Base-by-base conservation (phyloP, 2,113 vertebrate genomes). In the Micronycteris hirsuta region DNA sequence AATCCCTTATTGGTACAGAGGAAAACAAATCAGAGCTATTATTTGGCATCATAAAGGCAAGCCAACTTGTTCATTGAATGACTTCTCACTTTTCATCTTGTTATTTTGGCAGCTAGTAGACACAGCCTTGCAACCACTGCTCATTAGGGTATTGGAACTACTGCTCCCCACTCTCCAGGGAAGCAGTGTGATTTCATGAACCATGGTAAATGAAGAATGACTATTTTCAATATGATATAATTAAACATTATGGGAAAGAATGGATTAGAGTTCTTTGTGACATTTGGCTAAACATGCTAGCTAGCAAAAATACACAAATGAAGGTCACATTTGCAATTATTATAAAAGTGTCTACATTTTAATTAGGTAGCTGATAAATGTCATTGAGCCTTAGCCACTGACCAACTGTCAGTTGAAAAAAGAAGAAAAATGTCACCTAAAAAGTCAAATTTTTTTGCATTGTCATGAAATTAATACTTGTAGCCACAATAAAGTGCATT, bases 291-390 rank as follows among this genome's bases (percentile, higher is more conserved):
- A 98, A 98, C 97, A 96, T 97, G 96, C 90, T 97, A 96, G 96
- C 95, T 97, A 93, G 20, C 96, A 98, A 97, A 98, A 98, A 98
- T 94, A 98, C 49, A 98, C 96, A 98, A 98, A 97, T 97, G 98
- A 99, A 99, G 98, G 98, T 99, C 98, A 99, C 97, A 99, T 99
- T 98, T 98, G 98, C 98, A 99, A 99, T 98, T 99, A 98, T 98
- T 99, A 98, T 98, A 97, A 98, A 96, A 97, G 61, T 92, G 92
- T 91, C 71, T 97, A 98, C 82, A 97, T 98, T 98, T 98, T 98
- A 99, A 99, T 99, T 98, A 98, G 97, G 93, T 97, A 97, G 91
- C 94, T 98, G 97, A 98, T 97, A 99, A 99, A 99, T 99, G 98
- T 98, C 98, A 98, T 91, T 96, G 97, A 98, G 93, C 74, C 95